Evolutionary conservation across 2,113 vertebrate genomes (phyloP), one percentile per base, ranked within the genome.

Genomic region (Pomatorhinus ruficollis): DNA sequence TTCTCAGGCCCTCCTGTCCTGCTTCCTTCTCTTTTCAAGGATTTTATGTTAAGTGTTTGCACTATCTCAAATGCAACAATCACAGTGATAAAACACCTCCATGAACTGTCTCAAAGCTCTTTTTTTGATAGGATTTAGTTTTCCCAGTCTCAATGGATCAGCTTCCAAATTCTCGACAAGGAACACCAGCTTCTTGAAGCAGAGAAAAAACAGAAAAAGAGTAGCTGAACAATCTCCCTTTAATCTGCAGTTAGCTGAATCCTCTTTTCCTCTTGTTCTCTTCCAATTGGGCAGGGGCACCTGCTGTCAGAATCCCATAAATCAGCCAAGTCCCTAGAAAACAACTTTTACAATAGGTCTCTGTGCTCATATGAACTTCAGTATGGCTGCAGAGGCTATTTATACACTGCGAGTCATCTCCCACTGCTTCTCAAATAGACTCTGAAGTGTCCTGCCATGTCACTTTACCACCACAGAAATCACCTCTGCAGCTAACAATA

Each of bases 301-400:
- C 92, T 86, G 86, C 86, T 92, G 92, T 92, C 89, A 92, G 84
- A 95, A 90, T 63, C 68, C 72, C 25, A 8, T 90, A 95, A 93
- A 93, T 93, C 94, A 90, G 35, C 57, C 30, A 65, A 86, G 86
- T 69, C 33, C 63, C 54, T 53, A 59, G 79, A 89, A 96, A 96
- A 90, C 56, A 83, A 74, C 64, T 42, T 94, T 92, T 95, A 65
- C 59, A 80, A 88, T 81, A 86, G 33, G 50, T 81, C 42, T 94
- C 59, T 59, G 49, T 86, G 35, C 52, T 87, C 61, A 9, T 66
- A 93, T 87, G 84, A 84, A 87, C 42, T 63, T 84, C 47, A 28
- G 50, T 47, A 37, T 54, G 86, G 21, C 30, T 86, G 60, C 45
- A 54, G 14, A 92, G 27, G 27, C 68, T 94, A 87, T 86, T 95